Base-by-base conservation (phyloP, 23 tunicate genomes). In the Ciona savignyi region DNA sequence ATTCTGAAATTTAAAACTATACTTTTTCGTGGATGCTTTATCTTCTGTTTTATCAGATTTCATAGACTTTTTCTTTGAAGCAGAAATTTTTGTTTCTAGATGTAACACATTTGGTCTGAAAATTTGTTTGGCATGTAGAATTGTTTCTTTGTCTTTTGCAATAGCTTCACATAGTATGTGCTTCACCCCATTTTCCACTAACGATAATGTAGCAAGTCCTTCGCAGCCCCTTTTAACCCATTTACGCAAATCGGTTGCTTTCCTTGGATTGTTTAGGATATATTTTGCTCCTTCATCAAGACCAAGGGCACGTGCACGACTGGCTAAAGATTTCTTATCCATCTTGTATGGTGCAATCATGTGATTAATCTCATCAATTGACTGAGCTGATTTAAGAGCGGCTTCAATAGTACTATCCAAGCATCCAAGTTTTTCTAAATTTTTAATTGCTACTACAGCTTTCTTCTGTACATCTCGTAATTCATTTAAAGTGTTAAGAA, bases 381-480 rank as follows among this genome's bases (percentile, higher is more conserved):
- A 72, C 62, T 91, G 79, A 26, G 86, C 91, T 75, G 77, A 49
- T n/a, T 66, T 74, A 2, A 91, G 33, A 0, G 86, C 60, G 11
- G 27, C 27, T 33, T 65, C 67, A 33, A 83, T 21, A 23, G 75
- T 75, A 20, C 21, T 2, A 33, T 80, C 74, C n/a, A 91, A 74
- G 24, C 72, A 66, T 64, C 91, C 97, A 34, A 84, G 97, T 63
- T 85, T 84, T 71, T 81, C 74, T 29, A 91, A 33, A 21, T 34
- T 77, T 72, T 76, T 80, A 29, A 80, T 65, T 78, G 76, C 76
- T 19, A 83, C 32, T 4, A n/a, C 25, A 42, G 91, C 84, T 34
- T 84, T 91, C 67, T 84, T 84, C 67, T 91, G 91, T 4, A 91
- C 86, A 34, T 78, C 79, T 34, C 97, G 80, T 11, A 88, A 49